Evolutionary conservation across 2,113 vertebrate genomes (phyloP), one percentile per base, ranked within the genome.

Genomic region (Agapornis roseicollis): DNA sequence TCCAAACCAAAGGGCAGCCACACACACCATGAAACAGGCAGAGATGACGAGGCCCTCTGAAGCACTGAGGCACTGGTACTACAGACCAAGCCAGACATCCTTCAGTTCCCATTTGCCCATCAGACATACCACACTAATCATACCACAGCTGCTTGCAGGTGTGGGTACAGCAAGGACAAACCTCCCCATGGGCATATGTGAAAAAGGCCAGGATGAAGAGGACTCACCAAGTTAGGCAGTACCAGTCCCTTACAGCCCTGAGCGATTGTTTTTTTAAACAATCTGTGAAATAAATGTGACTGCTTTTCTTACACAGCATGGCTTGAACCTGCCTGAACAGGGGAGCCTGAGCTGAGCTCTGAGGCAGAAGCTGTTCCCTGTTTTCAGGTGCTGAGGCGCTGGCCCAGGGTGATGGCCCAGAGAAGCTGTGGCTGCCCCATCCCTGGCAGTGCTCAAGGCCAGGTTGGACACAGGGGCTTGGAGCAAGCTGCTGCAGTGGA

Each of bases 11-110:
- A 64, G 66, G 78, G 74, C 61, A 52, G 83, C 46, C 41, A 22
- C 4, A 0, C 37, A 41, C 2, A 1, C 25, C 28, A 5, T 0
- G 1, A 44, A 52, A 13, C 3, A 37, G 49, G 47, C 3, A 3
- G 25, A 1, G 13, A 68, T 2, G 13, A 10, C 0, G 1, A 85
- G 47, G 23, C 14, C 2, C 39, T 90, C 68, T 39, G 52, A 90
- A 89, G 72, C 5, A 11, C 27, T 60, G 77, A 96, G 65, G 76
- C 52, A 19, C 4, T 14, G 6, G 33, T 13, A 28, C 5, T 7
- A 9, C 8, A 49, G 46, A 33, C 15, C 28, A 35, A 60, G 23
- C 6, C 80, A 63, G 64, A 18, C 4, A 0, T 12, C 19, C 31
- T 47, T 74, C 1, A 1, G 11, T 2, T n/a, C 68, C 41, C 35